Evolutionary conservation across 1,140 invertebrate genomes (phyloP).

Genomic region (Brachionus koreanus): DNA sequence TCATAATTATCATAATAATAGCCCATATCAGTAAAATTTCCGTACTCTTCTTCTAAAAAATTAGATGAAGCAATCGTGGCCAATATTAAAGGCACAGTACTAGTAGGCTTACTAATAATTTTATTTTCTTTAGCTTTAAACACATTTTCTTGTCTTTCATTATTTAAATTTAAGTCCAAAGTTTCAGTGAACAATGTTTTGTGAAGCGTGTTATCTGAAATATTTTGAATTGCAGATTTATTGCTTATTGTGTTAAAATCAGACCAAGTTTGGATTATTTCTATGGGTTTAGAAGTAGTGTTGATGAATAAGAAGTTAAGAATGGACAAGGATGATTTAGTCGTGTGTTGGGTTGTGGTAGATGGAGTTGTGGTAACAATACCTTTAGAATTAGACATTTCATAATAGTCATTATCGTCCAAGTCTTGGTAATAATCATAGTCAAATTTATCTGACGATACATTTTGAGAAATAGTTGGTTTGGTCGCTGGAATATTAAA

Average conservation of each 20-base stretch:
- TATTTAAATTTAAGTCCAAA: not conserved
- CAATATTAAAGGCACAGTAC: not conserved
- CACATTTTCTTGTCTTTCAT: not conserved
- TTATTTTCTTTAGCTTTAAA: not conserved
- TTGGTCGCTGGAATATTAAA: not conserved
- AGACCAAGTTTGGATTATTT: not conserved
- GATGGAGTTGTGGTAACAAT: not conserved
- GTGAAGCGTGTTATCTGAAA: not conserved
- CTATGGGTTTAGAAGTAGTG: not conserved
- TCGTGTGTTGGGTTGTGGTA: not conserved
- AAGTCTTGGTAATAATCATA: conserved; percentile 8
- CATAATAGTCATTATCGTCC: conserved; percentile 24
- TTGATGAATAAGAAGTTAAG: not conserved
- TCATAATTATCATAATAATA: not conserved
- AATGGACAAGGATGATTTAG: not conserved
- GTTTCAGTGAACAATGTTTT: not conserved
- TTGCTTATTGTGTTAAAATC: not conserved
- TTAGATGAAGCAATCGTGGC: not conserved
- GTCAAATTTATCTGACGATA: not conserved
- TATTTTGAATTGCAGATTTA: not conserved
- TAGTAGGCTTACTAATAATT: not conserved
- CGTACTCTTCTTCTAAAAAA: not conserved
- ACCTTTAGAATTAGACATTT: not conserved
- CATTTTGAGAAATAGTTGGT: not conserved
- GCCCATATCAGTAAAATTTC: not conserved